Conservation (phyloP, 92 coral and sea anemone species). For the Zoanthus sansibaricus region DNA sequence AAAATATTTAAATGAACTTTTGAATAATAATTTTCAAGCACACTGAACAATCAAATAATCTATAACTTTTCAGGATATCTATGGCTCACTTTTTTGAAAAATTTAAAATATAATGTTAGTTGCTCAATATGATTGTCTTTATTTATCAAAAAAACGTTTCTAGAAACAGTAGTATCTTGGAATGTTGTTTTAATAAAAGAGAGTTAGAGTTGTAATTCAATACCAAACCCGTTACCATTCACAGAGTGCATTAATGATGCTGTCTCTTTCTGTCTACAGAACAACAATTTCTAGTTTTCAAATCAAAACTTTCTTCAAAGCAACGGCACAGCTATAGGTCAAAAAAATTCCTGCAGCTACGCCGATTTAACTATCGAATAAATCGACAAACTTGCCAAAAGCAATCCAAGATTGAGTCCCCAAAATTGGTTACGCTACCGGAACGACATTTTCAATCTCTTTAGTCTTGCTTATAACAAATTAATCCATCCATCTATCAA, state of each 20-base stretch:
- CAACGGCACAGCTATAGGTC: conserved; percentile 52
- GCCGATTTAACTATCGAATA: conserved; percentile 45
- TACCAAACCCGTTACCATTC: conserved; percentile 27
- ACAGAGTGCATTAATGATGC: conserved; percentile 58
- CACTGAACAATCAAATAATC: too few relatives aligned
- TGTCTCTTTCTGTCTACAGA: conserved; percentile 37
- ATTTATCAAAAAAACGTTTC: too few relatives aligned
- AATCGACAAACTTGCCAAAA: conserved; percentile 2
- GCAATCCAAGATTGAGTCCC: conserved; percentile 10
- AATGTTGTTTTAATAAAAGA: conserved; percentile 36
- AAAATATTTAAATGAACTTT: too few relatives aligned
- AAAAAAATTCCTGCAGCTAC: conserved; percentile 25
- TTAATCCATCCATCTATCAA: conserved; percentile 12
- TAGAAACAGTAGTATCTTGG: conserved; percentile 21
- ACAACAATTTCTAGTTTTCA: conserved; percentile 52
- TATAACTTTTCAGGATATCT: too few relatives aligned
- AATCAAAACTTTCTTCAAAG: conserved; percentile 33
- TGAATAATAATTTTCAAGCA: too few relatives aligned
- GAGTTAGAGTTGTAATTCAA: not conserved
- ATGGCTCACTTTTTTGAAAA: too few relatives aligned
- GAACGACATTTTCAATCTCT: conserved; percentile 28
- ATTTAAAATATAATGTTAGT: too few relatives aligned
- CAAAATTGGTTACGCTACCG: conserved; percentile 30
- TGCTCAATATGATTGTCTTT: too few relatives aligned
- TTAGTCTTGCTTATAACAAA: conserved; percentile 4